Evolutionary conservation across 2,888 invertebrate genomes (phyloP), one percentile per base, ranked within the genome.

Genomic region (Ectobius pallidus): DNA sequence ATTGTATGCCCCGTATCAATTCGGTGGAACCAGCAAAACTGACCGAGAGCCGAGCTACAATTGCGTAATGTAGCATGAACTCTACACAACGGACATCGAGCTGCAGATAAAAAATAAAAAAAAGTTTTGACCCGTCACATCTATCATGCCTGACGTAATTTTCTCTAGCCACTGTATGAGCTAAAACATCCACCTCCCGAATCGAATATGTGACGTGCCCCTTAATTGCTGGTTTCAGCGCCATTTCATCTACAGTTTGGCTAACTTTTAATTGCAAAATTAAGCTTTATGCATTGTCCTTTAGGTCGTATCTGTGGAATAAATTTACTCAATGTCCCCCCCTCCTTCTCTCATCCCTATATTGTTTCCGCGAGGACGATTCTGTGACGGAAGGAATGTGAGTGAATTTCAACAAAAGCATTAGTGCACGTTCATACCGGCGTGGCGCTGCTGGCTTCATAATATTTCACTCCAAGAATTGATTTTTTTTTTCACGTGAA

Each of bases 201-300:
- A 58, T 30, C 58, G 58, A 58, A 58, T 58, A 58, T 58, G 32
- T 58, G 58, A 58, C 58, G 58, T 9, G n/a, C n/a, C n/a, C 58
- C 30, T 18, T 58, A 58, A 58, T 58, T 58, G 27, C 58, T 30
- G 58, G 58, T 30, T 58, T 58, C 58, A 58, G 58, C 30, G n/a
- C 30, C 58, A 58, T 58, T 58, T 58, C 30, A 58, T 30, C 58
- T 30, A 58, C 52, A 25, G 25, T 52, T 52, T 25, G 52, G 25
- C 25, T 25, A 52, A 58, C 16, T 58, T 58, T 58, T 58, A 58
- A 58, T 58, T 58, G n/a, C 58, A 3, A 30, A 58, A 58, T 30
- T 3, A 58, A 30, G 30, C 58, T 58, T n/a, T 58, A 58, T 58
- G 58, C 58, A 58, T 58, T 58, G 9, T 58, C 6, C 32, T 58